A percentile compares a stretch with the other conserved stretches of the same genome.
phyloP scores from a whole-genome alignment of 2,888 invertebrate species.

The Pantelozetes paolii region DNA sequence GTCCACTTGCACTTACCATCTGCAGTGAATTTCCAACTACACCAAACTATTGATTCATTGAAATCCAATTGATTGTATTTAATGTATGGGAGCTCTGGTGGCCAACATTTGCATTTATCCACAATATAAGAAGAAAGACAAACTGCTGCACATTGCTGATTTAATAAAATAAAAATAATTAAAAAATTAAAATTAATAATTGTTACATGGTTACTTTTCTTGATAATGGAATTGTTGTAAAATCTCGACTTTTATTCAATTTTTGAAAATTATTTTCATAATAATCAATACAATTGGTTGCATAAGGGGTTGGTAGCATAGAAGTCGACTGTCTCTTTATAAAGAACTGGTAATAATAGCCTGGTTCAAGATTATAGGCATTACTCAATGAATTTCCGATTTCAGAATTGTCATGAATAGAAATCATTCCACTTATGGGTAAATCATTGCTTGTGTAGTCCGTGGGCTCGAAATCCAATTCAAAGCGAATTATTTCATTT shows the following conservation, averaged over 20 bases:
- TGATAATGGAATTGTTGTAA: not conserved
- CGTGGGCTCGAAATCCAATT: conserved; percentile 2
- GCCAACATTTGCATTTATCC: not conserved
- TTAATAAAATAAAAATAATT: too few species aligned
- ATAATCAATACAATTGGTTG: conserved; percentile 13
- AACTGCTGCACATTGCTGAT: not conserved
- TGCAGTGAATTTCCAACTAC: not conserved
- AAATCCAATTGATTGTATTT: not conserved
- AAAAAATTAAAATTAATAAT: too few species aligned
- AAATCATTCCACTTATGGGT: not conserved
- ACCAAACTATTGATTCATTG: not conserved
- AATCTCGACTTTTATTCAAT: not conserved
- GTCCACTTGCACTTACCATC: not conserved
- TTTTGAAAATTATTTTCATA: not conserved
- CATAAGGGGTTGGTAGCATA: conserved; percentile 8
- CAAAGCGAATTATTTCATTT: conserved; percentile 2
- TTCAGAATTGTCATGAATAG: conserved; percentile 11
- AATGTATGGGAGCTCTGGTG: conserved; percentile 14
- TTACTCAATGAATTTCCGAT: not conserved
- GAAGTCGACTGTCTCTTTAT: not conserved
- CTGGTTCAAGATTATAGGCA: not conserved
- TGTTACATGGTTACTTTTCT: conserved; percentile 2
- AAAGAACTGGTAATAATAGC: conserved; percentile 24
- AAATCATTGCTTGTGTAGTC: not conserved
- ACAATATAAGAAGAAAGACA: not conserved